These are phyloP conservation scores for Orthonychiurus folsomi DNA, from an alignment of 2,888 invertebrate species.

Conservation along the genomic window DNA sequence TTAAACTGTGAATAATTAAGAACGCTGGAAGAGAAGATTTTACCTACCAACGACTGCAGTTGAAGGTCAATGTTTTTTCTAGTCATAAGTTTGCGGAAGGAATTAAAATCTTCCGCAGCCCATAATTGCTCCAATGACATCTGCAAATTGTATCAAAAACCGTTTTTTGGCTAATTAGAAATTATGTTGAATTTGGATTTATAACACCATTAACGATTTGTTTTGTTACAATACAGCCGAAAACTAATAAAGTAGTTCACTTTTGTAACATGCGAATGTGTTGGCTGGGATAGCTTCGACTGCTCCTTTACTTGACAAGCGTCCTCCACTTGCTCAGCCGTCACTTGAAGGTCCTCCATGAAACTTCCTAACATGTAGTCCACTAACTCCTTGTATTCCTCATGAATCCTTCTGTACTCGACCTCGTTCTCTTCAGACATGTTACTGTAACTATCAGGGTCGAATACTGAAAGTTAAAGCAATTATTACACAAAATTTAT, in stretches of 20 bases:
- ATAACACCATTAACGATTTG: background rate
- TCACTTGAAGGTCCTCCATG: conserved; percentile 84
- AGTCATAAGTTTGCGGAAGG: conserved; percentile 86
- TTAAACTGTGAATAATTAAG: too few species aligned
- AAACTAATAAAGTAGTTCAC: conserved; percentile 18
- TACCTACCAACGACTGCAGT: conserved; percentile 72
- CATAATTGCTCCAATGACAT: conserved; percentile 67
- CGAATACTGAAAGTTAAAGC: conserved; percentile 72
- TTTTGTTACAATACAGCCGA: background rate
- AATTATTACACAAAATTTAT: too few species aligned
- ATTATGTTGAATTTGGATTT: too few species aligned
- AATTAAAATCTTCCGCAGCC: conserved; percentile 84
- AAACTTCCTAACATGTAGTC: conserved; percentile 82
- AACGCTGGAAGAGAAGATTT: too few species aligned
- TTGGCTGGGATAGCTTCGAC: background rate
- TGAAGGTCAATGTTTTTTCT: conserved; percentile 86
- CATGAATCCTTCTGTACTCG: conserved; percentile 68
- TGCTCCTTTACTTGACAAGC: conserved; percentile 53
- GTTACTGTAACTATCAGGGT: conserved; percentile 57
- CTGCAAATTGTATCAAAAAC: conserved; percentile 42
- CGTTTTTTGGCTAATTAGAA: too few species aligned
- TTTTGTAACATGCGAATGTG: conserved; percentile 27
- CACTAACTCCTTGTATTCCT: conserved; percentile 83
- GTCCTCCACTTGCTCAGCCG: conserved; percentile 74
- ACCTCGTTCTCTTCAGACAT: conserved; percentile 53